These are phyloP conservation scores for Protodeltote pygarga DNA, from an alignment of 2,888 invertebrate genomes.

Conservation along the genomic window DNA sequence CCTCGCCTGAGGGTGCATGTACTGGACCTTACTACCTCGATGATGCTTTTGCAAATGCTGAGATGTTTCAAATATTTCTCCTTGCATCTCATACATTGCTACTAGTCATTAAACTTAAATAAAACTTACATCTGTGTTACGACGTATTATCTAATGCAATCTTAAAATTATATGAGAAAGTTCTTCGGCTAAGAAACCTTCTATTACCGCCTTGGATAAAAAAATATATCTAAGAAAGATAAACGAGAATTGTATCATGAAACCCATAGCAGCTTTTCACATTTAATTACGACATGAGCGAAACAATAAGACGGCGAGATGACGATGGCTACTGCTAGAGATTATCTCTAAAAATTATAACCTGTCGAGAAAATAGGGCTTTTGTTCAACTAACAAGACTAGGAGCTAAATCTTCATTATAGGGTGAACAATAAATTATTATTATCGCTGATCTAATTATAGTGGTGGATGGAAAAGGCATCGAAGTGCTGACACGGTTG, in stretches of 20 bases:
- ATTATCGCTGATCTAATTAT: conserved; percentile 77
- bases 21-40: conserved; percentile 51
- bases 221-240: conserved; percentile 20
- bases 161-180: neutral
- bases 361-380: conserved; percentile 63
- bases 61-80: conserved; percentile 22
- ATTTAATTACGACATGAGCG: conserved; percentile 49
- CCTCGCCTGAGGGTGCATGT: conserved; percentile 67
- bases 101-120: neutral
- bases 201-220: conserved; percentile 15
- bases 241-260: conserved; percentile 26
- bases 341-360: conserved; percentile 78
- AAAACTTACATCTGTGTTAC: neutral
- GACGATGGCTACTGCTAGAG: conserved; percentile 68
- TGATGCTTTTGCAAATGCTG: conserved; percentile 47
- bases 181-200: conserved; percentile 16
- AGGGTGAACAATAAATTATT: conserved; percentile 70
- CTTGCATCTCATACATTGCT: neutral
- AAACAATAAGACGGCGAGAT: conserved; percentile 61
- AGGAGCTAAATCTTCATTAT: conserved; percentile 83
- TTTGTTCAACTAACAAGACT: conserved; percentile 67
- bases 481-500: conserved; percentile 1
- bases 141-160: neutral
- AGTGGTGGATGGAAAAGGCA: conserved; percentile 48
- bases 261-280: conserved; percentile 25